Evolutionary conservation across 1,140 invertebrate species (phyloP).

Genomic region (Drosophila prosaltans): DNA sequence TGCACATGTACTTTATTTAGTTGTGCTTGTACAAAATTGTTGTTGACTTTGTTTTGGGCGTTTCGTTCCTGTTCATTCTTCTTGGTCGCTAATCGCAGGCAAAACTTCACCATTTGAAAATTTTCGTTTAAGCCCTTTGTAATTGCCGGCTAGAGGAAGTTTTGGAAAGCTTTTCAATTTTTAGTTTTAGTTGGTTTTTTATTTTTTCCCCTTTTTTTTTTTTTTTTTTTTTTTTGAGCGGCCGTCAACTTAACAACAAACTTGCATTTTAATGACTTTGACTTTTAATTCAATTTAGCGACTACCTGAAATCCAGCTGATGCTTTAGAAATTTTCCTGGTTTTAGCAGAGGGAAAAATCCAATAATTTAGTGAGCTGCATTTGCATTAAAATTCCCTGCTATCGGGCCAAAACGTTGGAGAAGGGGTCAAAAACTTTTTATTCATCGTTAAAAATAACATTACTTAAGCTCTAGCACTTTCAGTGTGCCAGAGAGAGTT

Average conservation of each 20-base stretch:
- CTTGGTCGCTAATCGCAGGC: slow-evolving; percentile 37
- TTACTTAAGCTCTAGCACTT: slow-evolving; percentile 35
- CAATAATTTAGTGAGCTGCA: slow-evolving; percentile 53
- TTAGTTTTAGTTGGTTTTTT: slow-evolving; percentile 18
- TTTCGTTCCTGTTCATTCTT: background rate
- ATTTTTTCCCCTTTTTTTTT: background rate
- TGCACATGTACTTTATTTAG: slow-evolving; percentile 9
- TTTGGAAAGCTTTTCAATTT: slow-evolving; percentile 59
- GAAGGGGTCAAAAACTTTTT: slow-evolving; percentile 38
- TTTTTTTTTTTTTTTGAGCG: background rate
- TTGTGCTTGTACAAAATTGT: slow-evolving; percentile 35
- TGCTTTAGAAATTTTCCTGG: slow-evolving; percentile 24
- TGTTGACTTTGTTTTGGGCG: slow-evolving; percentile 28
- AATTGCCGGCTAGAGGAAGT: slow-evolving; percentile 45
- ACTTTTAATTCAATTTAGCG: slow-evolving; percentile 71
- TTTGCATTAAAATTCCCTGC: slow-evolving; percentile 59
- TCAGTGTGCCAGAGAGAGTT: background rate
- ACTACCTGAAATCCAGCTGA: slow-evolving; percentile 49
- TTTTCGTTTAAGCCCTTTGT: slow-evolving; percentile 25
- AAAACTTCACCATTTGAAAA: slow-evolving; percentile 31
- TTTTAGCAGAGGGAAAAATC: slow-evolving; percentile 46
- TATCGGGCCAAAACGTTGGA: slow-evolving; percentile 19
- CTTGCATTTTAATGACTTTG: slow-evolving; percentile 69
- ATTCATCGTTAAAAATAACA: slow-evolving; percentile 52
- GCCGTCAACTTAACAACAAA: slow-evolving; percentile 57